Evolutionary conservation across 1,140 invertebrate genomes (phyloP), one percentile per base, ranked within the genome.

Genomic region (Melipona quadrifasciata): DNA sequence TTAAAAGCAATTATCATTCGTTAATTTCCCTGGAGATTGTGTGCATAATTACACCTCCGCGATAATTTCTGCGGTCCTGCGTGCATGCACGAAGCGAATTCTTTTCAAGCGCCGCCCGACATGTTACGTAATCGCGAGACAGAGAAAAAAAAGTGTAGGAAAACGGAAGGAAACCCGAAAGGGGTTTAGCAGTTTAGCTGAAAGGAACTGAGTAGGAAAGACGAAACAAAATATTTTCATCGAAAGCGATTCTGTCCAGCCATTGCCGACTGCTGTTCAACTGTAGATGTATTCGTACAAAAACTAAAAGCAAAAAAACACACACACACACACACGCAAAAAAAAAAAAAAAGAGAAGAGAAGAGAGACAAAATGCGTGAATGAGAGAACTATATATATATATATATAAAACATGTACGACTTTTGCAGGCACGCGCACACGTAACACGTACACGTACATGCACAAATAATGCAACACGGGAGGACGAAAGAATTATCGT

Each of bases 231-330:
- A 14, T 74, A 74, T 80, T 80, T 74, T 87, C 81, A 86, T 89
- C 85, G 84, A 87, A 85, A 72, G 82, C 86, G 84, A 86, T 85
- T 93, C 89, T 92, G 91, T 93, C 93, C 93, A 94, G 91, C 91
- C 92, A 90, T 93, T 93, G 90, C 91, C 92, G 91, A 92, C 93
- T 94, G 93, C 88, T 93, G 92, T 94, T 94, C 93, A 93, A 92
- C 90, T 91, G 90, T 93, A 93, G 83, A 91, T 92, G 90, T 91
- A 92, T 88, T 88, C 79, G 68, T 65, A 64, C 57, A 70, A 79
- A 78, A 82, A 5, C 14, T 82, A 10, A 58, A 58, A 58, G 65
- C 71, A 21, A 34, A n/a, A 53, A 34, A 72, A 34, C 31, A 31
- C 31, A 31, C 31, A 31, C 31, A 67, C 14, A 24, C 81, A 8